Base-by-base conservation (phyloP, 2,888 invertebrate species). In the Epinotia brunnichana region DNA sequence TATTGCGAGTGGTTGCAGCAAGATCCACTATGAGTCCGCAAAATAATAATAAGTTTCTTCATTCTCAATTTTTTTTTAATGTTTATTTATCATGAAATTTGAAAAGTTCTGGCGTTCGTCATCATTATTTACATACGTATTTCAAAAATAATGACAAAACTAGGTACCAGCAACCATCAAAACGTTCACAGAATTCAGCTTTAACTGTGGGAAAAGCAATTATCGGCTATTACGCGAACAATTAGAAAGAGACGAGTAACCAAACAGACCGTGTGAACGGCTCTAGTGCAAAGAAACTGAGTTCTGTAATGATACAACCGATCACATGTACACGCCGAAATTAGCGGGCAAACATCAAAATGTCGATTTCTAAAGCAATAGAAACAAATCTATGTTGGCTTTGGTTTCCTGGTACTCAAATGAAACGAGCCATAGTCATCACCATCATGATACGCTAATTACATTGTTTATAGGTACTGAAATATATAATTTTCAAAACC, bases 241-340 rank as follows among this genome's bases (percentile, higher is more conserved):
- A 63, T 70, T 74, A 74, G 64, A 72, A 74, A 67, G 53, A 71
- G 62, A 57, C 57, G 62, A 69, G 57, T 63, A 69, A 69, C 63
- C 57, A 62, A 61, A 73, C 73, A 69, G 24, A 66, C 41, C 73
- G 72, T 73, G 73, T 59, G 73, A 73, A 73, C 63, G 29, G 39
- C 51, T 53, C 51, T 41, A 48, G 35, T 51, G 57, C 44, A 69
- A 66, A 73, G 68, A 73, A 63, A 69, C 68, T 19, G 7, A 21
- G 13, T 51, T 17, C 59, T 17, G 67, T 71, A 53, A 72, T 73
- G 57, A 73, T 69, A 63, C 69, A 54, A 29, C 17, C 21, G 57
- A 63, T 73, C 73, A 29, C 73, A 62, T 24, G 62, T 51, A 69
- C 41, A 69, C 63, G 68, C 9, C 29, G n/a, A 73, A 73, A 73